Conservation (phyloP, 2,113 vertebrate genomes). For the Gymnorhina tibicen region DNA sequence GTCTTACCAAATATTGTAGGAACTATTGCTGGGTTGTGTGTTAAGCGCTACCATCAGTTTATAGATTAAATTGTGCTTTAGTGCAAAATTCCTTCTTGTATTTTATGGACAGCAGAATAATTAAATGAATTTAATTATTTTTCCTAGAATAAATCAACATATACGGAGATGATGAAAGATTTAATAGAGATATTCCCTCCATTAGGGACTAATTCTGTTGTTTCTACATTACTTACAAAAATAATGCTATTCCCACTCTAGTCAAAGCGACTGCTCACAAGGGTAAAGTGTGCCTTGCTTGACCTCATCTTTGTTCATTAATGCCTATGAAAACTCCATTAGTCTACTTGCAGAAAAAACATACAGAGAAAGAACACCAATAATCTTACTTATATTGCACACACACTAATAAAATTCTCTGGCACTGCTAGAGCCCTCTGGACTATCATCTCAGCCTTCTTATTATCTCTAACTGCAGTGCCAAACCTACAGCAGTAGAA, state of each 20-base stretch:
- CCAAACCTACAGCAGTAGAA: background rate
- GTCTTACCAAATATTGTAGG: background rate
- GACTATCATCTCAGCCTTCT: background rate
- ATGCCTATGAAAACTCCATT: constrained; percentile 20
- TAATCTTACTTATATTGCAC: background rate
- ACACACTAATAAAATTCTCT: background rate
- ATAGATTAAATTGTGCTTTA: background rate
- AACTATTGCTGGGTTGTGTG: background rate
- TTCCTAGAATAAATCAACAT: background rate
- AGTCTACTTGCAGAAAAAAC: background rate
- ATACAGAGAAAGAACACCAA: background rate
- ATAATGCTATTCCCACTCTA: background rate
- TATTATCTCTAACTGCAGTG: background rate
- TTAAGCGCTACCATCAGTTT: background rate
- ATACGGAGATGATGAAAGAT: background rate
- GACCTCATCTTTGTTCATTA: constrained; percentile 11
- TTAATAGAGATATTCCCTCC: constrained; percentile 27
- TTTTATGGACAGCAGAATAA: constrained; percentile 19
- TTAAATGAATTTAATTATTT: constrained; percentile 43
- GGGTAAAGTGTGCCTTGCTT: background rate
- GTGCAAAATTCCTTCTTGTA: background rate
- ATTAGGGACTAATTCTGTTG: constrained; percentile 14
- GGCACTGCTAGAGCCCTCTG: background rate
- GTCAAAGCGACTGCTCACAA: background rate
- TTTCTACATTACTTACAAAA: background rate